Evolutionary conservation across 1,140 invertebrate species (phyloP).

Genomic region (Drosophila arawakana): DNA sequence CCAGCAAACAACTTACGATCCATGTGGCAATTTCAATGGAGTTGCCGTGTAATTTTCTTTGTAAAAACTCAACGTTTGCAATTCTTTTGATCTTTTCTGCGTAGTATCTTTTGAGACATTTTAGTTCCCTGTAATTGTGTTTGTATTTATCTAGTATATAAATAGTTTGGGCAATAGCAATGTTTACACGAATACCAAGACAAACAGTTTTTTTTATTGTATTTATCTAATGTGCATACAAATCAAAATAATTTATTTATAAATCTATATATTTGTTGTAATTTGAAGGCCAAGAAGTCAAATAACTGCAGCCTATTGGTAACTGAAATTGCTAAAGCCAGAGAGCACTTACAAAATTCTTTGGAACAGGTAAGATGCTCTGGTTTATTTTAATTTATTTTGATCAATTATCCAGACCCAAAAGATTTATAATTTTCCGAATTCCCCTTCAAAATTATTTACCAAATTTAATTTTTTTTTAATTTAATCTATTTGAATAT

Average conservation of each 20-base stretch:
- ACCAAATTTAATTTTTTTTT: conserved; percentile 3
- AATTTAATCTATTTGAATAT: background rate
- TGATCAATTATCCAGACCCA: background rate
- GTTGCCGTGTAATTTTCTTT: too few relatives aligned
- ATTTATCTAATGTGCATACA: background rate
- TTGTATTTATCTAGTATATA: background rate
- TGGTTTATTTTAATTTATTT: background rate
- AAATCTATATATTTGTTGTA: conserved; percentile 28
- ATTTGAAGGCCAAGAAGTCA: conserved; percentile 61
- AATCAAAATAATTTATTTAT: conserved; percentile 5
- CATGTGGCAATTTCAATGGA: too few relatives aligned
- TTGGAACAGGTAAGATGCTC: conserved; percentile 86
- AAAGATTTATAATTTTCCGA: background rate
- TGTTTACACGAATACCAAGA: background rate
- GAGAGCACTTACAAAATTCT: conserved; percentile 88
- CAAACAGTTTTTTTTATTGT: background rate
- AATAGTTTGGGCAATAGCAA: background rate
- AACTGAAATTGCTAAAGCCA: conserved; percentile 88
- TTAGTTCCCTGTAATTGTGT: too few relatives aligned
- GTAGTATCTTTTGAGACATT: too few relatives aligned
- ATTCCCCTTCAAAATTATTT: background rate
- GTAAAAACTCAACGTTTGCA: too few relatives aligned
- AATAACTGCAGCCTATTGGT: conserved; percentile 85
- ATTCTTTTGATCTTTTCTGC: too few relatives aligned
- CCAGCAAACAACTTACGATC: too few relatives aligned